These are phyloP conservation scores for Vidua chalybeata DNA, from an alignment of 2,113 vertebrate species.

Conservation along the genomic window DNA sequence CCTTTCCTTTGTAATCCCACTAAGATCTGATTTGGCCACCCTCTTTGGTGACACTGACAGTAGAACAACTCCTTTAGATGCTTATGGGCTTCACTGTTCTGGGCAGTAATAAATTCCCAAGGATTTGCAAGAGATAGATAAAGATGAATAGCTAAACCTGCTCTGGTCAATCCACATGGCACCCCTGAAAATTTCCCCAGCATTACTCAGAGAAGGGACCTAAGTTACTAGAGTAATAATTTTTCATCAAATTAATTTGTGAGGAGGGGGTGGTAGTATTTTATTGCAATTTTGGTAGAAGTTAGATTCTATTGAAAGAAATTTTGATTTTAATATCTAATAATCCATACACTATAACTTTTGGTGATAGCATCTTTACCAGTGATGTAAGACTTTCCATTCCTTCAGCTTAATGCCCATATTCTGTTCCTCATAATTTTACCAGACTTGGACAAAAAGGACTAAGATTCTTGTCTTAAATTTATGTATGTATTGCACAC, in stretches of 20 bases:
- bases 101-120: neutral
- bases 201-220: neutral
- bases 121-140: neutral
- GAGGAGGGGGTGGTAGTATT: accelerated
- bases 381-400: neutral
- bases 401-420: neutral
- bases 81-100: neutral
- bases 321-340: neutral
- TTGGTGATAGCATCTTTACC: neutral
- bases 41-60: neutral
- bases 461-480: neutral
- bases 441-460: neutral
- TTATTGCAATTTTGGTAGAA: neutral
- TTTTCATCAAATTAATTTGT: neutral
- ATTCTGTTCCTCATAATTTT: neutral
- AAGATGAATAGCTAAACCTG: neutral
- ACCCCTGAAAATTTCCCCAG: neutral
- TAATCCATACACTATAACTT: neutral
- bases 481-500: neutral
- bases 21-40: neutral
- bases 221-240: neutral
- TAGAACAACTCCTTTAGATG: neutral
- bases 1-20: neutral
- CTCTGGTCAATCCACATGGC: neutral
- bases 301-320: neutral